Evolutionary conservation across 2,888 invertebrate genomes (phyloP), one percentile per base, ranked within the genome.

Genomic region (Epinotia nisella): DNA sequence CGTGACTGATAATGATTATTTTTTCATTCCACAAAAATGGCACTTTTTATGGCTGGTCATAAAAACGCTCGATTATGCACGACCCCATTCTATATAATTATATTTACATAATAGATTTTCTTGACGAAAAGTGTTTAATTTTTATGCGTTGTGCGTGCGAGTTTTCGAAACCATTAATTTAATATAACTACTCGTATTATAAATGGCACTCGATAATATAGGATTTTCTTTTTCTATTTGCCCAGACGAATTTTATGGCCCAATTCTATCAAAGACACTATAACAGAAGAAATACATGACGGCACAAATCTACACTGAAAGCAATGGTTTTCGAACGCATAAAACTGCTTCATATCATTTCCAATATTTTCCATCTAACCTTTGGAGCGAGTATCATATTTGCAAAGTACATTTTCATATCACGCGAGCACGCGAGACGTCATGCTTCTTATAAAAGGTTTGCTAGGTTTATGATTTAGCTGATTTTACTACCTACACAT

Each of bases 51-150:
- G 17, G 67, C 61, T 49, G 35, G 39, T 51, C 61, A 62, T 68
- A 72, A 72, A 71, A 64, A 72, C 49, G 56, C 61, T 68, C 61
- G 67, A 72, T 72, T 72, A 72, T 68, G 67, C 67, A 72, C 39
- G 72, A 39, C 67, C 72, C 56, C 21, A 67, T 67, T 67, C 21
- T 35, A 56, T 61, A 67, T 62, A 60, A 60, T 53, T 60, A 67
- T 49, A 72, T 72, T 61, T 56, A 67, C 67, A 67, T 72, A 72
- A 67, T 66, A 55, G 17, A 60, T 67, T 60, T 66, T 53, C 53
- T 60, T 58, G 7, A 17, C 45, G 56, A 35, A 61, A 66, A 21
- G 39, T 67, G 55, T 67, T 65, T 15, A 41, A 71, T 21, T 62
- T 71, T 65, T 55, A 65, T 65, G 56, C 45, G 15, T 55, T 61